Evolutionary conservation across 2,888 invertebrate genomes (phyloP), one percentile per base, ranked within the genome.

Genomic region (Coecobrya sp.): DNA sequence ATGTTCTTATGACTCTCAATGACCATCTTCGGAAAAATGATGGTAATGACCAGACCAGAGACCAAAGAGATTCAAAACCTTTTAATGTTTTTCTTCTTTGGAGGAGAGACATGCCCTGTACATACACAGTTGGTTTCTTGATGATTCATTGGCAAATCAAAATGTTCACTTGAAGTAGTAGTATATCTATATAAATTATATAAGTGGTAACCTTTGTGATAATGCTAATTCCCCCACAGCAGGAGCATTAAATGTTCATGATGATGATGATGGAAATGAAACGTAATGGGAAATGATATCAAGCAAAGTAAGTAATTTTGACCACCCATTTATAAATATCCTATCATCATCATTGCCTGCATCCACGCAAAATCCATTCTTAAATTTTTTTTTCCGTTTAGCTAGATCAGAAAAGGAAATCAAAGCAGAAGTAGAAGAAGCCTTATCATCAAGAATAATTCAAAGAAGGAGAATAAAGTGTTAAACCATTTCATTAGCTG

Each of bases 91-190:
- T 65, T 68, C 36, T 42, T 73, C 45, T 73, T n/a, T 19, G 84
- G 62, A 84, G n/a, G 84, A 42, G 16, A 59, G n/a, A 30, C 36
- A 52, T 16, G 42, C 27, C 45, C 52, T 65, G 62, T 13, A 16
- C 65, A 22, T 88, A 73, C 49, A 70, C 88, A 89, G 88, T 65
- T 89, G 88, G 88, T 70, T 13, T 73, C 73, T 73, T 19, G 70
- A 89, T 89, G 89, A 89, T 89, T 89, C 89, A 89, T 89, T 82
- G 88, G 89, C 82, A 89, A 89, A 82, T 89, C 82, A 89, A 70
- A 88, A 59, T 73, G 45, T 45, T 73, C 45, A 27, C 22, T 73
- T 73, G 19, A 45, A 45, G 42, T 59, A 79, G 68, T 13, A 73
- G 52, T 36, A 36, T 70, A 87, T 79, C 25, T 70, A 70, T 36